A percentile compares a stretch with the other conserved stretches of the same genome.
Conservation (phyloP, 2,113 vertebrate genomes). For the rabbit (Oryctolagus cuniculus) region mOryCun1.1 NC_091436.1:41052001-41052500, state of each 20-base stretch:
- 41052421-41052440: too few species aligned
- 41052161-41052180: not conserved
- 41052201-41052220: not conserved
- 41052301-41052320: not conserved
- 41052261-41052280: not conserved
- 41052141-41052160: not conserved
- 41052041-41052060: not conserved
- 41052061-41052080: not conserved
- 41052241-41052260: not conserved
- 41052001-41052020: not conserved
- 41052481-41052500: not conserved
- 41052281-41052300: not conserved
- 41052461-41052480: not conserved
- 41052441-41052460: not conserved
- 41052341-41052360: not conserved
- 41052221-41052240: too few species aligned
- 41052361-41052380: not conserved
- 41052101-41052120: not conserved
- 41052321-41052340: not conserved
- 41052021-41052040: not conserved
- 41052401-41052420: not conserved
- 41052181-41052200: not conserved
- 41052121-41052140: not conserved
- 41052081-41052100: fast-evolving
- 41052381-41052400: not conserved